A percentile compares a stretch with the other conserved stretches of the same genome.
phyloP scores from a whole-genome alignment of 1,140 invertebrate species.

The Lasioglossum albipes region DNA sequence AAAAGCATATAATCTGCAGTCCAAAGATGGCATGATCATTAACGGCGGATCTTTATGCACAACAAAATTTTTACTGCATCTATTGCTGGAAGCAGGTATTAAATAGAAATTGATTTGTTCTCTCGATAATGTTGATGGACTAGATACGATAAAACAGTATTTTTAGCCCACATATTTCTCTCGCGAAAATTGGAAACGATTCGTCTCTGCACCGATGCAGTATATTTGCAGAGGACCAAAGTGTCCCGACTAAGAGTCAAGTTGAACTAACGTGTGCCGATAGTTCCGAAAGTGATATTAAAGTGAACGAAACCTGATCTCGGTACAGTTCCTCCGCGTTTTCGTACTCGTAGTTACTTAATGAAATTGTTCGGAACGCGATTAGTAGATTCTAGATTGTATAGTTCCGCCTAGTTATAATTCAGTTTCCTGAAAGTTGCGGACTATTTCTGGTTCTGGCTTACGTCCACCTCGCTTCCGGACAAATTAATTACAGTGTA shows the following conservation, averaged over 20 bases:
- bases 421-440: constrained; percentile 12
- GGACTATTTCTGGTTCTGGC: not conserved
- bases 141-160: too few relatives aligned
- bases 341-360: constrained; percentile 3
- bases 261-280: not conserved
- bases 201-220: too few relatives aligned
- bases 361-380: constrained; percentile 35
- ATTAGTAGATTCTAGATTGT: constrained; percentile 33
- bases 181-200: not conserved
- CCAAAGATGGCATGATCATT: too few relatives aligned
- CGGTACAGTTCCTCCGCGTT: not conserved
- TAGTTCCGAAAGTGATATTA: constrained; percentile 10
- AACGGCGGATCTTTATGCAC: too few relatives aligned
- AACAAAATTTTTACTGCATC: too few relatives aligned
- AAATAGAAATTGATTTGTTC: too few relatives aligned
- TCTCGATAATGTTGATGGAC: too few relatives aligned
- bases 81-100: too few relatives aligned
- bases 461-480: not conserved
- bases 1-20: too few relatives aligned
- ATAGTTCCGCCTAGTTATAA: constrained; percentile 13
- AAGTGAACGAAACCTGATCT: constrained; percentile 6
- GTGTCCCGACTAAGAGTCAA: not conserved
- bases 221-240: not conserved
- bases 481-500: not conserved
- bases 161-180: too few relatives aligned